These are phyloP conservation scores for Hydrocynus forskahlii DNA, from an alignment of 2,797 vertebrate species.

Conservation along the genomic window DNA sequence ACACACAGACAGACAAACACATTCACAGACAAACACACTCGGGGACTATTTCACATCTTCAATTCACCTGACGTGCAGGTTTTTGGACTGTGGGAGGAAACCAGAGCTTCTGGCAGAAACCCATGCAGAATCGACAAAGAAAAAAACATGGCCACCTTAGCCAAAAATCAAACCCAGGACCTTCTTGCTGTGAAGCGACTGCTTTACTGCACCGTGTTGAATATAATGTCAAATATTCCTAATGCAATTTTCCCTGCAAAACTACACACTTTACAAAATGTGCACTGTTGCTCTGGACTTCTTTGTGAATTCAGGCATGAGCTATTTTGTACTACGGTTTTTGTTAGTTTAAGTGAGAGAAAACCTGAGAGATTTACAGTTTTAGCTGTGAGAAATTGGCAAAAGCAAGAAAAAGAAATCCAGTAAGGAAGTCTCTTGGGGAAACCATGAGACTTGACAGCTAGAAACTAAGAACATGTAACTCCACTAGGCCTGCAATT, in stretches of 20 bases:
- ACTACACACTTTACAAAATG: neutral
- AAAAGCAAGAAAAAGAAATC: neutral
- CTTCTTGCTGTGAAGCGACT: no score
- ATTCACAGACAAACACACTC: no score
- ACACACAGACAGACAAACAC: no score
- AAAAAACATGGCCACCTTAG: no score
- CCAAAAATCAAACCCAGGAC: no score
- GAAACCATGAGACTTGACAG: neutral
- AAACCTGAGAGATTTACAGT: neutral
- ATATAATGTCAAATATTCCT: neutral
- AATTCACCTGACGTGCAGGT: no score
- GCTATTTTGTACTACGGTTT: neutral
- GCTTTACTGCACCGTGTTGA: neutral
- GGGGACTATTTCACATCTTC: no score
- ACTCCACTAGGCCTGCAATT: neutral
- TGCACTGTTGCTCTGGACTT: neutral
- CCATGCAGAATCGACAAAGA: no score
- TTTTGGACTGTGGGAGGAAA: no score
- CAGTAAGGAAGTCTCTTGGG: neutral
- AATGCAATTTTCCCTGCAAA: neutral
- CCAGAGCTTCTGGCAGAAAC: no score
- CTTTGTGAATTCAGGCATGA: neutral
- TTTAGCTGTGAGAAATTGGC: neutral
- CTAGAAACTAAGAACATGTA: neutral
- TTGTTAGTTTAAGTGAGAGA: neutral